phyloP scores from a whole-genome alignment of 2,888 invertebrate genomes.

The Linnaemya vulpina region DNA sequence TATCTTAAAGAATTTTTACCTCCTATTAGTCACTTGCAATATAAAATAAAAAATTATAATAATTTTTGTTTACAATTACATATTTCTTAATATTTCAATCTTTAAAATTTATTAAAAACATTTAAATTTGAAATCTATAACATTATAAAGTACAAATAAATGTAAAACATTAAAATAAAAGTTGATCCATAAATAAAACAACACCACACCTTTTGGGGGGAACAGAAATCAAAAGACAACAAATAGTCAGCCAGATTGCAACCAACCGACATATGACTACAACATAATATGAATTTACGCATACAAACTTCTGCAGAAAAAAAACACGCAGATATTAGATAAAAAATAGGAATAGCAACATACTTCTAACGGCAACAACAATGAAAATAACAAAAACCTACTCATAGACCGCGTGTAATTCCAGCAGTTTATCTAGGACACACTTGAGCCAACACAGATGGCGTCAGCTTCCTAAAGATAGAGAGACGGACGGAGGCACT shows the following conservation, averaged over 20 bases:
- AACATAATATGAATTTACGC: slow-evolving; percentile 56
- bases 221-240: slow-evolving; percentile 32
- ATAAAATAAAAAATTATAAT: neutral
- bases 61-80: neutral
- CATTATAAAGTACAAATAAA: slow-evolving; percentile 66
- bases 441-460: slow-evolving; percentile 58
- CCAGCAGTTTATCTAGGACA: slow-evolving; percentile 72
- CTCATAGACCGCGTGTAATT: slow-evolving; percentile 69
- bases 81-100: neutral
- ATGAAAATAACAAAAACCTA: slow-evolving; percentile 31
- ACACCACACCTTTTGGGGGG: slow-evolving; percentile 68
- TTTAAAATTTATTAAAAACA: slow-evolving; percentile 54
- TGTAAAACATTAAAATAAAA: slow-evolving; percentile 70
- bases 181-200: slow-evolving; percentile 70
- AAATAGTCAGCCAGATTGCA: slow-evolving; percentile 12
- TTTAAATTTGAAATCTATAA: slow-evolving; percentile 63
- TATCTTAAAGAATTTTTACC: neutral
- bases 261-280: slow-evolving; percentile 15
- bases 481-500: slow-evolving; percentile 48
- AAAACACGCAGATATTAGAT: neutral
- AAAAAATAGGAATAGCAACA: slow-evolving; percentile 29
- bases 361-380: slow-evolving; percentile 10
- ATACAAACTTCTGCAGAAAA: slow-evolving; percentile 34
- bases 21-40: slow-evolving; percentile 31
- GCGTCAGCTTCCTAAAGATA: slow-evolving; percentile 54